Evolutionary conservation across 2,888 invertebrate species (phyloP), one percentile per base, ranked within the genome.

Genomic region (Ditylenchus weischeri): DNA sequence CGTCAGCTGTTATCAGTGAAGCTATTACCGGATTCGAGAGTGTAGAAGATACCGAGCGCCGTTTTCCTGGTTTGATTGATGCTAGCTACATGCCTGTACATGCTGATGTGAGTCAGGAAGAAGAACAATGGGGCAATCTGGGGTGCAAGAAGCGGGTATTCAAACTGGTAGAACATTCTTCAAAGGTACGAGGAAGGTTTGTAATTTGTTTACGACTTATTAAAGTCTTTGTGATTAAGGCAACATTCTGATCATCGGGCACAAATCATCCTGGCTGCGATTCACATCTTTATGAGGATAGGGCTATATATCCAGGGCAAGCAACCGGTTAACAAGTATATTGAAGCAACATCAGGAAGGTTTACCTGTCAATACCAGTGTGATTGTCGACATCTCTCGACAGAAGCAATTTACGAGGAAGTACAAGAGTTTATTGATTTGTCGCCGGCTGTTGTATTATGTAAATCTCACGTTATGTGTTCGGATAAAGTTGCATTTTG

Each of bases 1-100:
- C 43, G 15, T 43, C 43, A 15, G 43, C 13, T 13, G 43, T 43
- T 15, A 43, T 43, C 94, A 64, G 76, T 93, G 82, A 93, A 92
- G 83, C 23, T 29, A 54, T 21, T 54, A 13, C 23, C 15, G 29
- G 54, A 21, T 54, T 54, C 54, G 54, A 54, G n/a, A 23, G 15
- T 11, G 54, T 13, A 13, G 21, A 23, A 13, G 54, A 54, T 23
- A 54, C 29, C 2, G 54, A 54, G n/a, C 54, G 11, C n/a, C 54
- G 13, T 11, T 54, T 54, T 29, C 54, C 54, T 23, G 54, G 54
- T 54, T 7, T 54, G 15, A 29, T 54, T 8, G 29, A 54, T 54
- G 11, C 13, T 1, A 18, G n/a, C n/a, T 54, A 54, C n/a, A 21
- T 6, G 15, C 54, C 23, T 8, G 23, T 54, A 1, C 29, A 54